Percentiles rank a stretch among this genome's conserved stretches.
phyloP scores from a whole-genome alignment of 2,888 invertebrate species.

The Phaedon cochleariae region DNA sequence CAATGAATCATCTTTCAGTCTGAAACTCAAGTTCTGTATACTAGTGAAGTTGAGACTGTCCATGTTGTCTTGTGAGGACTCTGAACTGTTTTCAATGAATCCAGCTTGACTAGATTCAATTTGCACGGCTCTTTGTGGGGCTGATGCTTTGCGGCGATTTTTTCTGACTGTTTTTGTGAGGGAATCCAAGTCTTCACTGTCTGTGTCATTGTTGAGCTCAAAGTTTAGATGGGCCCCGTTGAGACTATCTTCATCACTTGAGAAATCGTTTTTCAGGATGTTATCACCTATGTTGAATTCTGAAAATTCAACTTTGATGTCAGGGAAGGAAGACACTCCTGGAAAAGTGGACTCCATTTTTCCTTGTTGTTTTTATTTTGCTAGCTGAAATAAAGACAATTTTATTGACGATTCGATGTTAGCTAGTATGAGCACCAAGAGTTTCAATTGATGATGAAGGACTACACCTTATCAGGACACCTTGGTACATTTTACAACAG shows the following conservation, averaged over 20 bases:
- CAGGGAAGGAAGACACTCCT: constrained; percentile 34
- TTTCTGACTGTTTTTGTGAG: constrained; percentile 42
- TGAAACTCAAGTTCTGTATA: constrained; percentile 34
- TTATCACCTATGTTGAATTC: constrained; percentile 43
- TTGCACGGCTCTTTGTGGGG: constrained; percentile 55
- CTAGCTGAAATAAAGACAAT: not conserved
- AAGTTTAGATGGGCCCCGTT: constrained; percentile 36
- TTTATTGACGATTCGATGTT: too few relatives aligned
- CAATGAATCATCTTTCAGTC: constrained; percentile 31
- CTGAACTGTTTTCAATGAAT: constrained; percentile 49
- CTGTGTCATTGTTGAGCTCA: constrained; percentile 43
- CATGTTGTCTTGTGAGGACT: constrained; percentile 52
- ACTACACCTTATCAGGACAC: too few relatives aligned
- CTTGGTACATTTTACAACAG: too few relatives aligned
- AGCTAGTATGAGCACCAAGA: too few relatives aligned
- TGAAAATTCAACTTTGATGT: constrained; percentile 48
- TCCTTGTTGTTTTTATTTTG: constrained; percentile 21
- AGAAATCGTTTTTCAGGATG: constrained; percentile 42
- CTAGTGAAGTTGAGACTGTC: constrained; percentile 37
- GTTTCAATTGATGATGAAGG: too few relatives aligned
- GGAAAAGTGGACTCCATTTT: constrained; percentile 24
- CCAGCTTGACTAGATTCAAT: constrained; percentile 48
- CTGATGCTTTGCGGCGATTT: constrained; percentile 54
- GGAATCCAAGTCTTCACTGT: constrained; percentile 41
- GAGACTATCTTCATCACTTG: constrained; percentile 45